phyloP scores from a whole-genome alignment of 2,888 invertebrate genomes.

The Polietes domitor region DNA sequence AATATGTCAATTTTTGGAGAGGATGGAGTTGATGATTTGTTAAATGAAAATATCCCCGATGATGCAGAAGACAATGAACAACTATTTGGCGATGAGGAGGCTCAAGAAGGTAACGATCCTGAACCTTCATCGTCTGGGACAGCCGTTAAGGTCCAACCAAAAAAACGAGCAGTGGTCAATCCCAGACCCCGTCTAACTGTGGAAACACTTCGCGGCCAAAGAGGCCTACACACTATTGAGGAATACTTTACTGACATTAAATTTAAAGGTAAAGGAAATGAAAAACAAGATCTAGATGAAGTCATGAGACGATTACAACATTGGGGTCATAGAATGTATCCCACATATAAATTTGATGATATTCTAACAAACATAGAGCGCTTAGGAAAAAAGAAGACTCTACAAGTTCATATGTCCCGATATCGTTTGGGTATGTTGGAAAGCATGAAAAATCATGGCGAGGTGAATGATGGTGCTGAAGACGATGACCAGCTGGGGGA shows the following conservation, averaged over 20 bases:
- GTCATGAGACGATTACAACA: slow-evolving; percentile 93
- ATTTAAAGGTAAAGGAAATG: slow-evolving; percentile 90
- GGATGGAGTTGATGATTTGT: slow-evolving; percentile 75
- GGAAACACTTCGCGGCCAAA: slow-evolving; percentile 86
- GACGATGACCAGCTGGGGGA: slow-evolving; percentile 80
- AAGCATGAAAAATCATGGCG: slow-evolving; percentile 76
- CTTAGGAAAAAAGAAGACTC: slow-evolving; percentile 90
- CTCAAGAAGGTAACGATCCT: slow-evolving; percentile 77
- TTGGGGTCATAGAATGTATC: slow-evolving; percentile 96
- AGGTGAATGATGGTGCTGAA: slow-evolving; percentile 81
- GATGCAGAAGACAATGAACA: slow-evolving; percentile 79
- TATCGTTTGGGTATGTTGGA: slow-evolving; percentile 82
- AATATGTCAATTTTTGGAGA: slow-evolving; percentile 76
- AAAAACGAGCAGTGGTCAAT: slow-evolving; percentile 84
- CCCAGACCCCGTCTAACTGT: slow-evolving; percentile 86
- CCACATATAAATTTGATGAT: slow-evolving; percentile 94
- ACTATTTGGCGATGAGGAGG: slow-evolving; percentile 76
- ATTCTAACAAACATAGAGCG: slow-evolving; percentile 90
- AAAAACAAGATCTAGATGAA: slow-evolving; percentile 90
- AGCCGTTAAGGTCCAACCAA: slow-evolving; percentile 80
- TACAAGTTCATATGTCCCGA: slow-evolving; percentile 87
- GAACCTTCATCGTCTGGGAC: slow-evolving; percentile 81
- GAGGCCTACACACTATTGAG: slow-evolving; percentile 91
- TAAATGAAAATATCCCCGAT: slow-evolving; percentile 79
- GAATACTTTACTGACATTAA: slow-evolving; percentile 90